phyloP scores from a whole-genome alignment of 2,113 vertebrate genomes.

The Eleginops maclovinus region DNA sequence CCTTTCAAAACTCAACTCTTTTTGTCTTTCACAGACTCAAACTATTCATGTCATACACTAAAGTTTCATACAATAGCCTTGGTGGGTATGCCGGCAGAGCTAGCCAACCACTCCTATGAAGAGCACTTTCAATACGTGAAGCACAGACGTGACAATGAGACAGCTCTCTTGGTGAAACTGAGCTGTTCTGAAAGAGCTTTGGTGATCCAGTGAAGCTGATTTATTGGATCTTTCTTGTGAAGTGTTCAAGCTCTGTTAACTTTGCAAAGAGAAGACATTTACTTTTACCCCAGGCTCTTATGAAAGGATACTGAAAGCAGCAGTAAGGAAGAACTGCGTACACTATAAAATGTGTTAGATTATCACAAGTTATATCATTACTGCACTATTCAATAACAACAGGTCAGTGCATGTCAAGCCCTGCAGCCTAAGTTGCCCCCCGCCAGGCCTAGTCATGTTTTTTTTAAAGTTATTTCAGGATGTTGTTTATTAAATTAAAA shows the following conservation, averaged over 20 bases:
- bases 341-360: no score
- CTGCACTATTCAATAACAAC: no score
- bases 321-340: no score
- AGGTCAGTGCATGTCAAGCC: no score
- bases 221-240: conserved; percentile 29
- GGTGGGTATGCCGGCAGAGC: conserved; percentile 8
- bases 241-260: conserved; percentile 18
- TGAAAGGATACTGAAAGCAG: no score
- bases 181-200: conserved; percentile 17
- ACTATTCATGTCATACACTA: conserved; percentile 33
- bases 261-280: conserved; percentile 11
- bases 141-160: conserved; percentile 17
- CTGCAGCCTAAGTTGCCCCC: no score
- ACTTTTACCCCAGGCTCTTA: background rate
- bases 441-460: no score
- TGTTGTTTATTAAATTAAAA: no score
- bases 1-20: conserved; percentile 31
- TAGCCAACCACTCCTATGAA: conserved; percentile 14
- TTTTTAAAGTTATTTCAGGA: no score
- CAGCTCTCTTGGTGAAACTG: conserved; percentile 23
- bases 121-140: conserved; percentile 30
- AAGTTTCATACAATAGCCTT: conserved; percentile 16
- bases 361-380: no score
- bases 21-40: conserved; percentile 35
- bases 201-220: conserved; percentile 11